Evolutionary conservation across 1,140 invertebrate genomes (phyloP), one percentile per base, ranked within the genome.

Genomic region (Drosophila sp.): DNA sequence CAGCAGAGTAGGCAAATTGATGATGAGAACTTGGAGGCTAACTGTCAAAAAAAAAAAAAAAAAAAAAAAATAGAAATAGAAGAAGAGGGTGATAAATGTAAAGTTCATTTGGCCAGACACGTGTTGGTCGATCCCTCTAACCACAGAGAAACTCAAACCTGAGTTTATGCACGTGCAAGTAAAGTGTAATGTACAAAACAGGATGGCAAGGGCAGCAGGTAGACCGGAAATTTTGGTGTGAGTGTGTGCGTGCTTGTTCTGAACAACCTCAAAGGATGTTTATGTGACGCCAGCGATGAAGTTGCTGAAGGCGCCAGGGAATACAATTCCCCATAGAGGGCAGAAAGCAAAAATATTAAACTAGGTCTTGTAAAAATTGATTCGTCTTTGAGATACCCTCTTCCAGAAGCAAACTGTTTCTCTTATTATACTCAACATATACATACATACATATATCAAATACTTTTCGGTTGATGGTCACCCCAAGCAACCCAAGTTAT

Each of bases 201-300:
- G 40, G 63, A 70, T 57, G 65, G 69, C 60, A 23, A 33, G 23
- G 55, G 66, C 41, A 44, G 60, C 73, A 76, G 72, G 72, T 76
- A 76, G 72, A 75, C 71, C 73, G 72, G 72, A 76, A 75, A 76
- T 75, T 76, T 65, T 72, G 74, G 55, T 73, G 55, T 63, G 41
- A 54, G 71, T 56, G 60, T 55, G 69, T 55, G 58, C 30, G 54
- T 32, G 32, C 35, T 32, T 38, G 71, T 60, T 23, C 57, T 58
- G 7, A 40, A 35, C 56, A 61, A 50, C 71, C 73, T 76, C 66
- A 64, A 76, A 76, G 73, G 73, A 76, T 76, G 41, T 60, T 11
- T 11, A 33, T 50, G 23, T 27, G 44, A 27, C n/a, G 44, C n/a
- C 44, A 50, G 44, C 27, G 44, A 50, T 50, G 35, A 17, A 17